A percentile compares a stretch with the other conserved stretches of the same genome.
phyloP scores from a whole-genome alignment of 2,113 vertebrate genomes.

The Coptodon bakossiorum region DNA sequence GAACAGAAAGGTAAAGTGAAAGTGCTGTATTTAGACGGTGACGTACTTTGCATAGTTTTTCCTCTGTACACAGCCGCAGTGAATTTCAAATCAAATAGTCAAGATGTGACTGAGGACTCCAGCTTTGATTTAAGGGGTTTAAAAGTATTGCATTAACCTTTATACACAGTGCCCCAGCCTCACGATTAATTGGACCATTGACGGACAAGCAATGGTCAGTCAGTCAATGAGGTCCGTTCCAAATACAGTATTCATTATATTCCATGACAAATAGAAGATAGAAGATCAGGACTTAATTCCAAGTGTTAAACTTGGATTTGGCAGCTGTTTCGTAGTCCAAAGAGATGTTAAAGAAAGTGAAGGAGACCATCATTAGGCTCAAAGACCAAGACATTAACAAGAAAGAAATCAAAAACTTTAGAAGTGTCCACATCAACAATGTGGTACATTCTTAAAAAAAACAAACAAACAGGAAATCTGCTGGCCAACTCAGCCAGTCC shows the following conservation, averaged over 20 bases:
- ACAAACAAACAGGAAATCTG: background rate
- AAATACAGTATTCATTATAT: background rate
- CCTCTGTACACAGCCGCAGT: rapidly evolving
- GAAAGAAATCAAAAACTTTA: background rate
- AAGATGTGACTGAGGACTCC: background rate
- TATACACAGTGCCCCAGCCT: background rate
- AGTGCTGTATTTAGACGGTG: background rate
- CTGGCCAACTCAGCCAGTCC: background rate
- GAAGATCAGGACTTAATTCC: background rate
- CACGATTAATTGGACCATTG: background rate
- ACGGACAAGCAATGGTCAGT: background rate
- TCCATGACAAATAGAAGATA: background rate
- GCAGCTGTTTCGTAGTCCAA: background rate
- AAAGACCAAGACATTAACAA: background rate
- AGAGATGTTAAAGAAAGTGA: background rate
- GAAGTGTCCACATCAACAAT: background rate
- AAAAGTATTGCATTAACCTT: background rate
- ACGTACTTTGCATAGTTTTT: background rate
- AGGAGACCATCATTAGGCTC: background rate
- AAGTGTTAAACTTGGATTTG: background rate
- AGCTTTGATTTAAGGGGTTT: background rate
- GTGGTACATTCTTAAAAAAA: background rate
- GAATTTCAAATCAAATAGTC: background rate
- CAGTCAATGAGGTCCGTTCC: background rate
- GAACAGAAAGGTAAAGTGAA: background rate